A percentile compares a stretch with the other conserved stretches of the same genome.
Conservation (phyloP, 2,797 vertebrate species). For the Alca torda region DNA sequence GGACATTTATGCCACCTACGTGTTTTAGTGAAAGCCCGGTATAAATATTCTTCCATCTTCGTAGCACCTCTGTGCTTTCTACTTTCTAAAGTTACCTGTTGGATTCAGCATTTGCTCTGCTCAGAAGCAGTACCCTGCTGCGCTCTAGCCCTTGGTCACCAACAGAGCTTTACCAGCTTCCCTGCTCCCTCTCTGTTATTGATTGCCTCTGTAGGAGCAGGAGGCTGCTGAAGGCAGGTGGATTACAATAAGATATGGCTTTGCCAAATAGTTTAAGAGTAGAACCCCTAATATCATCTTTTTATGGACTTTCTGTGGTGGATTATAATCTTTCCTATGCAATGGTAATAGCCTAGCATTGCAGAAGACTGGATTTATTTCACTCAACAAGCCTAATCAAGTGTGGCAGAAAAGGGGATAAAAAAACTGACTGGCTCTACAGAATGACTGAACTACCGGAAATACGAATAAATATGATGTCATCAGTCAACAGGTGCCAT, state of each 20-base stretch:
- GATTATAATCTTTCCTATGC: not conserved
- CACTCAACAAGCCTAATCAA: not conserved
- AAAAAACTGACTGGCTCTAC: not conserved
- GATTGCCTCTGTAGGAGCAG: not conserved
- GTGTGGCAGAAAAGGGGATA: not conserved
- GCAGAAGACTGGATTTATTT: not conserved
- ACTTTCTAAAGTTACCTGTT: not conserved
- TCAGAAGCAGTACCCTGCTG: slow-evolving; percentile 53
- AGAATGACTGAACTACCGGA: not conserved
- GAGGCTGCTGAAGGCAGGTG: not conserved
- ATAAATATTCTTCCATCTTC: not conserved
- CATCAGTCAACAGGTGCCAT: not conserved
- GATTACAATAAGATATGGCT: not conserved
- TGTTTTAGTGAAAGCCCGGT: not conserved
- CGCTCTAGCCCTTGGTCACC: slow-evolving; percentile 33
- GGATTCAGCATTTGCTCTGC: not conserved
- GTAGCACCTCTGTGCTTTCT: not conserved
- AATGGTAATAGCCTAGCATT: not conserved
- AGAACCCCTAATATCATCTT: not conserved
- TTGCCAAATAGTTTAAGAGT: slow-evolving; percentile 14
- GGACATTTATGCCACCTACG: not conserved
- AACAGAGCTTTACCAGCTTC: slow-evolving; percentile 38
- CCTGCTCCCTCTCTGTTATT: not conserved
- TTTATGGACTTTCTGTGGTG: not conserved
- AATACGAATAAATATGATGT: not conserved